A percentile compares a stretch with the other conserved stretches of the same genome.
These are phyloP conservation scores for Psilopsiagon aymara DNA, from an alignment of 2,113 vertebrate species.

Conservation along the genomic window DNA sequence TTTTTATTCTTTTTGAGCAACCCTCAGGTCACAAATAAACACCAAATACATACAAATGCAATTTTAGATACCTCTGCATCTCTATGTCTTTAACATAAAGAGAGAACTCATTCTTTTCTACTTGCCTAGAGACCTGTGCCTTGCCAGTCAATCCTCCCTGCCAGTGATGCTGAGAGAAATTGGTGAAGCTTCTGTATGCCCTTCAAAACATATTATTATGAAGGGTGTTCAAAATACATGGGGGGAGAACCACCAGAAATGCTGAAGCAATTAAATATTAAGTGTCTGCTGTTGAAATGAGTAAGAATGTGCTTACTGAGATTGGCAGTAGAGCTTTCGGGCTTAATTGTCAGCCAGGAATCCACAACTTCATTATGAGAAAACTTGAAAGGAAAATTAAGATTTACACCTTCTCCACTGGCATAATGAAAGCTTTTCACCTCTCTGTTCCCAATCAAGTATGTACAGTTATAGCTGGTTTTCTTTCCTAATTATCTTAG, in stretches of 20 bases:
- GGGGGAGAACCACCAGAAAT: background rate
- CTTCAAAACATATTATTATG: background rate
- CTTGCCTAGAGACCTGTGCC: background rate
- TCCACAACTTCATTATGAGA: background rate
- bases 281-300: background rate
- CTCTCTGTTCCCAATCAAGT: background rate
- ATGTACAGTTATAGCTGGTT: background rate
- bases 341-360: background rate
- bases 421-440: background rate
- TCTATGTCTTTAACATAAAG: background rate
- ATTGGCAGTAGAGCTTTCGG: background rate
- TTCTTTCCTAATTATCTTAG: constrained; percentile 23
- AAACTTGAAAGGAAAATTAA: background rate
- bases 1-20: background rate
- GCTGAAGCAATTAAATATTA: background rate
- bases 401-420: background rate
- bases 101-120: background rate
- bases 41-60: background rate
- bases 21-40: background rate
- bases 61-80: background rate
- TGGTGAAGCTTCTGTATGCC: background rate
- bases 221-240: background rate
- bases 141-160: background rate
- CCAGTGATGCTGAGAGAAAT: background rate
- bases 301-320: background rate